phyloP scores from a whole-genome alignment of 2,888 invertebrate genomes.

The Drosophila meridiana region DNA sequence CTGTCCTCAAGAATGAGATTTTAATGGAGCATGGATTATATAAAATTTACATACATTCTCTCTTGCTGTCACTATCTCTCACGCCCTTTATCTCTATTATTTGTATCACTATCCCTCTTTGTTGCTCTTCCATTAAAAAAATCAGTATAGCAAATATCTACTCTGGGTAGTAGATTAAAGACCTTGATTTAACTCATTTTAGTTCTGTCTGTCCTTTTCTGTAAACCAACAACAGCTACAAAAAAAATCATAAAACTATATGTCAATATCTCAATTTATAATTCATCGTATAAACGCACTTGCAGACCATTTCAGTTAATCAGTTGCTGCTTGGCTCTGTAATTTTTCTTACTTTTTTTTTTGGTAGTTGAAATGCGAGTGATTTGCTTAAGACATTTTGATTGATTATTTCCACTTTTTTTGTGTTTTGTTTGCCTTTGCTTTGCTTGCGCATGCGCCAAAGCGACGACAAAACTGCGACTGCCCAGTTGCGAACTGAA shows the following conservation, averaged over 20 bases:
- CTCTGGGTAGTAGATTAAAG: too few species aligned
- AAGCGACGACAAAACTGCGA: slow-evolving; percentile 65
- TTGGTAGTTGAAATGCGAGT: slow-evolving; percentile 73
- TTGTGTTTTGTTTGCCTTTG: slow-evolving; percentile 1
- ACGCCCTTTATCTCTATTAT: too few species aligned
- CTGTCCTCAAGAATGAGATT: neutral
- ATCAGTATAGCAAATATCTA: too few species aligned
- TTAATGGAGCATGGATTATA: too few species aligned
- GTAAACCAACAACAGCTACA: too few species aligned
- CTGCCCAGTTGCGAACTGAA: slow-evolving; percentile 7
- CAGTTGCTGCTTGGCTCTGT: slow-evolving; percentile 45
- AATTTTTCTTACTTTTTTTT: slow-evolving; percentile 44
- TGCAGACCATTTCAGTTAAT: slow-evolving; percentile 27
- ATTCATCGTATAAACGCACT: slow-evolving; percentile 31
- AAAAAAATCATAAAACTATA: neutral
- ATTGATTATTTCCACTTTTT: slow-evolving; percentile 71
- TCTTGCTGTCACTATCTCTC: too few species aligned
- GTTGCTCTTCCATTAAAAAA: too few species aligned
- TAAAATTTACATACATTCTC: too few species aligned
- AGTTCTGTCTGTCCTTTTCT: too few species aligned
- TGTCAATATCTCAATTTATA: neutral
- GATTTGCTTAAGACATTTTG: slow-evolving; percentile 81
- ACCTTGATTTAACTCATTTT: too few species aligned
- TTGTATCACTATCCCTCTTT: too few species aligned
- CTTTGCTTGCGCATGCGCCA: slow-evolving; percentile 54